Base-by-base conservation (phyloP, 2,797 vertebrate species). In the Sebastolobus alascanus region DNA sequence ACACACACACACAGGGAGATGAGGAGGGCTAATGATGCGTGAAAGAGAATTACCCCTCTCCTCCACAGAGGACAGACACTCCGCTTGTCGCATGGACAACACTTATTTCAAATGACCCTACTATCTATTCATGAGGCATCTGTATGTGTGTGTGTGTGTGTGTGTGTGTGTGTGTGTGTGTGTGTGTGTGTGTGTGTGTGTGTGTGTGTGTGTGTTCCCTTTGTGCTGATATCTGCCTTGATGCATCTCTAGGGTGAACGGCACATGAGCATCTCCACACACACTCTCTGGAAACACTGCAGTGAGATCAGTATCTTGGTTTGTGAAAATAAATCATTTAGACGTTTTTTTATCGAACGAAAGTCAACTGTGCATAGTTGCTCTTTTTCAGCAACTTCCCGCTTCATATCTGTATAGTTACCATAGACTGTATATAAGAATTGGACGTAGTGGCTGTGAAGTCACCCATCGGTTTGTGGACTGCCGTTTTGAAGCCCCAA, bases 21-120 rank as follows among this genome's bases (percentile, higher is more conserved):
- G 84, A 87, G 72, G 85, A 83, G 77, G 40, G 69, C 71, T 94
- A 94, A 94, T 93, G 90, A 90, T 74, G 81, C 55, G 65, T 92
- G 92, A 89, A 91, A 92, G 85, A 91, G 87, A 92, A 91, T 91
- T 81, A 90, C 70, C 72, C 82, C 68, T 88, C 83, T 84, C 77
- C 84, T 87, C 85, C 89, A 80, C 80, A 87, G 85, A 93, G 88
- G 90, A 91, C 82, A 85, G 83, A 71, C 86, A 27, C 82, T 80
- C 74, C 37, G 79, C 82, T 85, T 75, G 75, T 89, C 64, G 14
- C 80, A 77, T 72, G 87, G 79, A 82, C 85, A 70, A 64, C 67
- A 8, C 79, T 83, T 78, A 79, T 77, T 87, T 81, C 76, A 86
- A 90, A 82, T 84, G 83, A 82, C 85, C 77, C 68, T 78, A 76